phyloP scores from a whole-genome alignment of 2,888 invertebrate genomes.

The Dyspetes luteomarginatus region DNA sequence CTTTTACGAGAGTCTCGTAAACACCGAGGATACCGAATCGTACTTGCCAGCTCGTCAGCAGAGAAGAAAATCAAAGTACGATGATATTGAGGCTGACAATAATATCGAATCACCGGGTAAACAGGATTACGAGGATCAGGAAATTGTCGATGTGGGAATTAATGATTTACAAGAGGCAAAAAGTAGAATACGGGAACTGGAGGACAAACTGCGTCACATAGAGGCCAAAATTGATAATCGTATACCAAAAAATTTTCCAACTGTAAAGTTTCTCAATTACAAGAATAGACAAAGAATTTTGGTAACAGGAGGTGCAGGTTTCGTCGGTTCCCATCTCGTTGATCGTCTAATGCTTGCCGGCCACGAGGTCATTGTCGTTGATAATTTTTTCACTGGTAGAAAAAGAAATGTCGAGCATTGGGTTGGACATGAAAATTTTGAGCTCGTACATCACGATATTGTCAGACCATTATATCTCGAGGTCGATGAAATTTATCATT shows the following conservation, averaged over 20 bases:
- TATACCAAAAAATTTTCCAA: slow-evolving; percentile 92
- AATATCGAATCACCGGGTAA: slow-evolving; percentile 10
- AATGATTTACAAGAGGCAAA: slow-evolving; percentile 87
- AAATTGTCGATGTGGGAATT: slow-evolving; percentile 71
- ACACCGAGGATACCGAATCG: slow-evolving; percentile 76
- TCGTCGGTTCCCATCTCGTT: slow-evolving; percentile 99
- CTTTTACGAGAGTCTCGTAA: slow-evolving; percentile 82
- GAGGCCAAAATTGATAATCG: slow-evolving; percentile 87
- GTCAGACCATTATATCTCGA: slow-evolving; percentile 99
- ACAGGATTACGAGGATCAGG: slow-evolving; percentile 44
- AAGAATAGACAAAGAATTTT: slow-evolving; percentile 96
- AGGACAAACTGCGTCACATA: slow-evolving; percentile 89
- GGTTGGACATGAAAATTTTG: slow-evolving; percentile 99
- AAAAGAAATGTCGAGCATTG: slow-evolving; percentile 99
- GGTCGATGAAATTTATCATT: slow-evolving; percentile 98
- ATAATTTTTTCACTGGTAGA: slow-evolving; percentile 99
- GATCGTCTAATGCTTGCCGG: slow-evolving; percentile 97
- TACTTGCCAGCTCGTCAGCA: slow-evolving; percentile 52
- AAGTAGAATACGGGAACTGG: slow-evolving; percentile 87
- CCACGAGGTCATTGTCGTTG: slow-evolving; percentile 98
- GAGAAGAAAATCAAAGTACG: slow-evolving; percentile 1
- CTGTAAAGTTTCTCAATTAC: slow-evolving; percentile 96
- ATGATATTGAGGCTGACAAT: slow-evolving; percentile 2
- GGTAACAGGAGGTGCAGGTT: slow-evolving; percentile 98
- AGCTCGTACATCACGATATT: slow-evolving; percentile 99